Percentiles rank a stretch among this genome's conserved stretches.
Evolutionary conservation across 2,888 invertebrate genomes (phyloP).

Genomic region (Drosophila aldrichi): DNA sequence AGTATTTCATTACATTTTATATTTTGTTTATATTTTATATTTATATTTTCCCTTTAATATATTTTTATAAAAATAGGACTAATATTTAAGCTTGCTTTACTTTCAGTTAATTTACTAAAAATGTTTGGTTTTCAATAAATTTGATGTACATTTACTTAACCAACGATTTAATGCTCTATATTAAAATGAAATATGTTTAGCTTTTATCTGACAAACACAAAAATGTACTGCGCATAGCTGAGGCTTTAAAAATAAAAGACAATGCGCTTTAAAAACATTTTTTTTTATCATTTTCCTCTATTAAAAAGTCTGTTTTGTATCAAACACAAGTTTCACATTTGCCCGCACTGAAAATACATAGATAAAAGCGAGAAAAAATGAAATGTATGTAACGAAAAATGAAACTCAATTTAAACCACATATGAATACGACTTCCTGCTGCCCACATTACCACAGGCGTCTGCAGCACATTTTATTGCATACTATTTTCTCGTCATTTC

Average conservation of each 20-base stretch:
- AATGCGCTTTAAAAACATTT: neutral
- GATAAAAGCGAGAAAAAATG: neutral
- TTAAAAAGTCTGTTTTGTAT: neutral
- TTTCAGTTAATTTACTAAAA: too few species aligned
- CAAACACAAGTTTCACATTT: constrained; percentile 46
- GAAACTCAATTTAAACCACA: constrained; percentile 30
- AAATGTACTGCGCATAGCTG: neutral
- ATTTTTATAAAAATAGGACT: too few species aligned
- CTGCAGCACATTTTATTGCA: constrained; percentile 64
- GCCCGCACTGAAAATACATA: neutral
- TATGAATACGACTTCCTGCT: constrained; percentile 35
- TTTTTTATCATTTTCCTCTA: neutral
- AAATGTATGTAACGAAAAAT: neutral
- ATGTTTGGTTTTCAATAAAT: too few species aligned
- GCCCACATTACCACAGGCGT: constrained; percentile 7
- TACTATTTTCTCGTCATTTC: constrained; percentile 73
- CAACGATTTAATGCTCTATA: too few species aligned
- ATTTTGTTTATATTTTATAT: too few species aligned
- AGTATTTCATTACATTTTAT: too few species aligned
- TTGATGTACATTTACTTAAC: too few species aligned
- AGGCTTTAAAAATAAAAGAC: neutral
- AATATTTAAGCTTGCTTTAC: too few species aligned
- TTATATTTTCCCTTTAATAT: too few species aligned
- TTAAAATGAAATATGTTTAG: too few species aligned
- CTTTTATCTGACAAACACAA: too few species aligned